Base-by-base conservation (phyloP, 2,113 vertebrate species). In the Crotalus tigris region DNA sequence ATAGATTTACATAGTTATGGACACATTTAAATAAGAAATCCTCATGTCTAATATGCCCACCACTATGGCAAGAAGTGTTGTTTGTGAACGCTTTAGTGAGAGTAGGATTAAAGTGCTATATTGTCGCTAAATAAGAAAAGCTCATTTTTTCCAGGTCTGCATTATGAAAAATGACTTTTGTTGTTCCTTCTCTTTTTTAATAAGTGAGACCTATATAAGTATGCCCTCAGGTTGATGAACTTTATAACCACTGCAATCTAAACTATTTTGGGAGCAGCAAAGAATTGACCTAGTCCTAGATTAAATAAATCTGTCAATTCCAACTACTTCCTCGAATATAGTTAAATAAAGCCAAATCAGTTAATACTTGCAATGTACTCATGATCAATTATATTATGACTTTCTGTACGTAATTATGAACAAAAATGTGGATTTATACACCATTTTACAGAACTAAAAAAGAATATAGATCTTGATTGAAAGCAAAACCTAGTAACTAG, bases 221-320 rank as follows among this genome's bases (percentile, higher is more conserved):
- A 87, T 51, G 49, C 26, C 46, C 57, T 87, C 11, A 5, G 58
- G 44, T 88, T 64, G 61, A 15, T 33, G 29, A 33, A 51, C 29
- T 64, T 90, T 96, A 95, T 94, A 92, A 94, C 95, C 94, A 93
- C 93, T 94, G 44, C 90, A 92, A 90, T 94, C 96, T 89, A 93
- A 95, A 95, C 91, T 94, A 95, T 61, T 93, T 90, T 93, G 90
- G 61, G 85, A 94, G 93, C 29, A n/a, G 53, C 93, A 6, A 8
- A 95, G 93, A 96, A 93, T 1, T 93, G 91, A 33, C 94, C 95
- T 94, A 91, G 91, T 29, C 94, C 95, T 95, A 91, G 87, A 85
- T 58, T 44, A 94, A 94, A 93, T 89, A 94, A 94, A 95, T 85
- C 92, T 95, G 90, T 94, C 94, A 92, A 90, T 93, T 81, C 51